A percentile compares a stretch with the other conserved stretches of the same genome.
Evolutionary conservation across 2,113 vertebrate species (phyloP).

Genomic region (Dendropsophus ebraccatus): DNA sequence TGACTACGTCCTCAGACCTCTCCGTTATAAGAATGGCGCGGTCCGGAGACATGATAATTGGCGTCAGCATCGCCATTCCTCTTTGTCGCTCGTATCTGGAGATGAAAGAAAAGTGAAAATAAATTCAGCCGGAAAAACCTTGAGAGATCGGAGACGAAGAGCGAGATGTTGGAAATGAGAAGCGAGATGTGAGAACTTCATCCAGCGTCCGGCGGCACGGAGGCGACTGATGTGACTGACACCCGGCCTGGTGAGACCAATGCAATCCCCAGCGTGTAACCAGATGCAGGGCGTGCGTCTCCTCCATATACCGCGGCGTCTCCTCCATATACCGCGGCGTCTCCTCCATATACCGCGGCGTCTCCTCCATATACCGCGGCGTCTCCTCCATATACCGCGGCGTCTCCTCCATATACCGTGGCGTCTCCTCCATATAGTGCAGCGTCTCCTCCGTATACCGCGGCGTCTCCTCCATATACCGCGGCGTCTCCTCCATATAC

Average conservation of each 20-base stretch:
- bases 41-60: neutral
- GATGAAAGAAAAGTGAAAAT: constrained; percentile 20
- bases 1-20: neutral
- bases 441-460: no score
- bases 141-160: neutral
- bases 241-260: neutral
- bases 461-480: no score
- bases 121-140: neutral
- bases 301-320: neutral
- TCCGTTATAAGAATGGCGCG: neutral
- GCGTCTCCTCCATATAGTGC: no score
- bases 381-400: no score
- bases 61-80: neutral
- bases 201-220: neutral
- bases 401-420: no score
- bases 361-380: no score
- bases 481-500: no score
- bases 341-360: no score
- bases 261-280: neutral
- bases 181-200: neutral
- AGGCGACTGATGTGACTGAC: neutral
- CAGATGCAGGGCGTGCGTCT: neutral
- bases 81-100: neutral
- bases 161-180: neutral
- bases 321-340: no score